Evolutionary conservation across 2,113 vertebrate species (phyloP), one percentile per base, ranked within the genome.

Genomic region (Orientallactaga bullata): DNA sequence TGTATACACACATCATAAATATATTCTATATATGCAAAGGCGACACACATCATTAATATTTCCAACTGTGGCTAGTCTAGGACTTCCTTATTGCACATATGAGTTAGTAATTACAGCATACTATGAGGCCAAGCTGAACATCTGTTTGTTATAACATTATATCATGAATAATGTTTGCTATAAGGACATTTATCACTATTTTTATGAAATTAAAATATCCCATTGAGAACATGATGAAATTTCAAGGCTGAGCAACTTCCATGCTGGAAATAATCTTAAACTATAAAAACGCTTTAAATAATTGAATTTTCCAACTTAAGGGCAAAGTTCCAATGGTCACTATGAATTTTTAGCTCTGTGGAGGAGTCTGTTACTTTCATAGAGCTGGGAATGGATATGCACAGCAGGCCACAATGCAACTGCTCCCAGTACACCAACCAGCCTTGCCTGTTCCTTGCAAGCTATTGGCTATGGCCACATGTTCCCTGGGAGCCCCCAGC

Each of bases 201-300:
- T 86, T 51, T 79, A 85, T 89, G 83, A 32, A 88, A 88, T 82
- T 93, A 69, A 92, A 94, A 82, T 76, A 87, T 83, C 12, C 20
- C 76, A n/a, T 89, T 37, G 24, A 91, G 72, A 79, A 65, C 42
- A 69, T 89, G 78, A 73, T 95, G 63, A 91, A 85, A 81, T 96
- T 93, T 95, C 80, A 94, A 93, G 26, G 26, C 58, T 91, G 69
- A 94, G 81, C 72, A 94, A 68, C n/a, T 94, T 91, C 55, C 88
- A 16, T 76, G 23, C 63, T 91, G 51, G 58, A 93, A 24, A 42
- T 76, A 63, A 85, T 88, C 89, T 74, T 90, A 73, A 92, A 90
- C 74, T 63, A 65, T 80, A 72, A 88, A 85, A 94, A 85, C 30
- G 78, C 6, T 87, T 90, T 47, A 88, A 93, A 35, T 71, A 65